These are phyloP conservation scores for Musca vetustissima DNA, from an alignment of 1,140 invertebrate species.

Conservation along the genomic window DNA sequence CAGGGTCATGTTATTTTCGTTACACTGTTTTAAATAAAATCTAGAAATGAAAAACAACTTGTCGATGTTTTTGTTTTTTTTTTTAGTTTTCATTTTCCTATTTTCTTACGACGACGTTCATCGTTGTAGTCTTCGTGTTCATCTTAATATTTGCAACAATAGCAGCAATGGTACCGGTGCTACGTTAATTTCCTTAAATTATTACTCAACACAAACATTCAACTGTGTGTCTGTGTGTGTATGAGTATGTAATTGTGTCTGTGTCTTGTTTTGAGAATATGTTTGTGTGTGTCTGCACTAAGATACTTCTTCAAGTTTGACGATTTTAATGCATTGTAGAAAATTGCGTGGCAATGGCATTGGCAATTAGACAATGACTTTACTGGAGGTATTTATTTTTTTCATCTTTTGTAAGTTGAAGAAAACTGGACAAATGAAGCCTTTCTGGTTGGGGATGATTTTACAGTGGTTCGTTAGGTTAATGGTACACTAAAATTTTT, in stretches of 20 bases:
- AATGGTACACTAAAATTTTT: too few species aligned
- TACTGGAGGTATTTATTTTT: neutral
- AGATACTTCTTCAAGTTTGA: constrained; percentile 14
- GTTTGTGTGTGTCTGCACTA: neutral
- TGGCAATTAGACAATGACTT: constrained; percentile 29
- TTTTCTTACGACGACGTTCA: neutral
- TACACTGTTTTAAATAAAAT: neutral
- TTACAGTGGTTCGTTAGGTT: neutral
- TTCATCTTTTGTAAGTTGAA: too few species aligned
- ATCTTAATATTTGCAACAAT: constrained; percentile 2
- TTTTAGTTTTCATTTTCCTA: neutral
- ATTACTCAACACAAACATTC: constrained; percentile 6
- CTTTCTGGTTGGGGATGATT: too few species aligned
- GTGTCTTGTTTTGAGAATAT: neutral
- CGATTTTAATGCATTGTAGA: constrained; percentile 16
- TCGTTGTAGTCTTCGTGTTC: neutral
- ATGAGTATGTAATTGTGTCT: neutral
- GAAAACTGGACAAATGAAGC: too few species aligned
- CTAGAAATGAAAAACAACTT: neutral
- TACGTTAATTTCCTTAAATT: constrained; percentile 20
- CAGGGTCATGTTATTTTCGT: too few species aligned
- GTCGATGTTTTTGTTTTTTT: neutral
- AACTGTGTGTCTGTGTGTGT: neutral
- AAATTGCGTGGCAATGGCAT: constrained; percentile 28
- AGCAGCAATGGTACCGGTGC: neutral